These are phyloP conservation scores for Halotydeus destructor DNA, from an alignment of 1,140 invertebrate species.

Conservation along the genomic window DNA sequence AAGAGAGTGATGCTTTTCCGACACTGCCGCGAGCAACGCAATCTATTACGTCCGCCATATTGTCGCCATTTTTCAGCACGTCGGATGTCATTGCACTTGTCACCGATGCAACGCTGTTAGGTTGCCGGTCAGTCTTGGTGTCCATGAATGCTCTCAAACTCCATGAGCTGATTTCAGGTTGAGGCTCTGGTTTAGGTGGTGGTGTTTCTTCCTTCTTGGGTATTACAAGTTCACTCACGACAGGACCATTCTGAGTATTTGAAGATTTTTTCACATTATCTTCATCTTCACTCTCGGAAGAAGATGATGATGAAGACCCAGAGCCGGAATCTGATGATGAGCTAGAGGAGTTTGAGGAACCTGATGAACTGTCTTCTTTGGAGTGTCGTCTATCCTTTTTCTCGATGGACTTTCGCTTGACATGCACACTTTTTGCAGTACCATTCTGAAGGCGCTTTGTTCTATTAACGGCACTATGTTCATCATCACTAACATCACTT, in stretches of 20 bases:
- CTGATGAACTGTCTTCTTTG: not conserved
- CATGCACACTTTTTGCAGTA: too few relatives aligned
- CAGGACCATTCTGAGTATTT: not conserved
- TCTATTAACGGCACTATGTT: not conserved
- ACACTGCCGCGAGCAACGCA: slow-evolving; percentile 1
- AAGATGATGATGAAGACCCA: slow-evolving; percentile 8
- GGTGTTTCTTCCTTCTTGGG: not conserved
- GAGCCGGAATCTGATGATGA: slow-evolving; percentile 6
- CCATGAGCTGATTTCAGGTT: slow-evolving; percentile 5
- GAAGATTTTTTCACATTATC: not conserved
- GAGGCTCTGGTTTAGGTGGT: not conserved
- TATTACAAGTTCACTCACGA: not conserved
- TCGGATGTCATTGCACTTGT: not conserved
- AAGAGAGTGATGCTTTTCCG: not conserved
- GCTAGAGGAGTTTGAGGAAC: slow-evolving; percentile 5
- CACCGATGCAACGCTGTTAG: not conserved
- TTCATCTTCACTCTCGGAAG: slow-evolving; percentile 2
- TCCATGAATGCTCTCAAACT: slow-evolving; percentile 8
- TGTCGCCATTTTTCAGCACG: not conserved
- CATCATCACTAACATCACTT: not conserved
- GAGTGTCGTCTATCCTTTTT: not conserved
- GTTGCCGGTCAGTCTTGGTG: slow-evolving; percentile 2
- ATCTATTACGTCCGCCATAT: slow-evolving; percentile 8
- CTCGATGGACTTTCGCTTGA: not conserved
- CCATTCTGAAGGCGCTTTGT: too few relatives aligned